Percentiles rank a stretch among this genome's conserved stretches.
Evolutionary conservation across 2,797 vertebrate genomes (phyloP).

Genomic region (Halcyon badia): DNA sequence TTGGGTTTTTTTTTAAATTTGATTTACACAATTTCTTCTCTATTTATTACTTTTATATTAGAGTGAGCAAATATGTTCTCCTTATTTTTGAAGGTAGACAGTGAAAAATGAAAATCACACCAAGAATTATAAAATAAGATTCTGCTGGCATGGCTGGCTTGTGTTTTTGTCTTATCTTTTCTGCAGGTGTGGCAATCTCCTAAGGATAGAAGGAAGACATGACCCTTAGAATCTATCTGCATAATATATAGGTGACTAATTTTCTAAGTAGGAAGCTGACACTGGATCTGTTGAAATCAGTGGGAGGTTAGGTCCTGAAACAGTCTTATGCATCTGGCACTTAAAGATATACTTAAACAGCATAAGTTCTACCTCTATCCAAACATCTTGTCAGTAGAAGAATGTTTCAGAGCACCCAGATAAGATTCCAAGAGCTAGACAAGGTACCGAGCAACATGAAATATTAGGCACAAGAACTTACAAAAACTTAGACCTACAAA

Average conservation of each 20-base stretch:
- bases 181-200: not conserved
- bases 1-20: not conserved
- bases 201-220: not conserved
- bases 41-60: not conserved
- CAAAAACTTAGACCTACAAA: not conserved
- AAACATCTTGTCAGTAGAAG: not conserved
- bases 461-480: not conserved
- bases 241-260: conserved; percentile 9
- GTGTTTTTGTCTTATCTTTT: not conserved
- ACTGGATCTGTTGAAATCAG: not conserved
- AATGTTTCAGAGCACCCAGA: not conserved
- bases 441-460: not conserved
- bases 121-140: not conserved
- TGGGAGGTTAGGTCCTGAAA: conserved; percentile 29
- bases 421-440: not conserved
- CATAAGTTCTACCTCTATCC: not conserved
- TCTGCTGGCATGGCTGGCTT: not conserved
- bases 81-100: not conserved
- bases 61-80: not conserved
- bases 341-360: not conserved
- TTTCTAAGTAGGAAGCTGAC: not conserved
- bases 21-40: not conserved
- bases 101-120: not conserved
- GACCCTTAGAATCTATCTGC: conserved; percentile 7
- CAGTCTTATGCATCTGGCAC: not conserved